These are phyloP conservation scores for Heliopora coerulea DNA, from an alignment of 92 coral and sea anemone genomes.

Conservation along the genomic window DNA sequence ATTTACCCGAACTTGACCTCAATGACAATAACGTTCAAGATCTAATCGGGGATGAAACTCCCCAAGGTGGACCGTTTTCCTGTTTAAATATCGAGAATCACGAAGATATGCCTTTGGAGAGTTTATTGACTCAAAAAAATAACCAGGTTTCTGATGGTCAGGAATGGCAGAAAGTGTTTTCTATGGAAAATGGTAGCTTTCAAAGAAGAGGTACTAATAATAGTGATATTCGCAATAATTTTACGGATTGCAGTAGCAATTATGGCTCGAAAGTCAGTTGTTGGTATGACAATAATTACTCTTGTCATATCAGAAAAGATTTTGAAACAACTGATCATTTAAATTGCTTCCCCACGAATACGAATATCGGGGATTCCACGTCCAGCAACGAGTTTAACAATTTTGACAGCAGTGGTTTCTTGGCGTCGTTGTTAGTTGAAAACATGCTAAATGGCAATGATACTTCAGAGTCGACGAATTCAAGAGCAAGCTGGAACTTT, in stretches of 20 bases:
- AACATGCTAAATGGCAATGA: not conserved
- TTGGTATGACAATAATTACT: no score
- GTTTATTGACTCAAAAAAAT: constrained; percentile 2
- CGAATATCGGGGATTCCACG: no score
- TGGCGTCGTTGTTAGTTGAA: not conserved
- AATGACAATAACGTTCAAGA: not conserved
- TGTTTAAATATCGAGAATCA: not conserved
- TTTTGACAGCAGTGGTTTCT: no score
- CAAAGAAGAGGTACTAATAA: not conserved
- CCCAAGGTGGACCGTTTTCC: not conserved
- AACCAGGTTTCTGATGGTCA: not conserved
- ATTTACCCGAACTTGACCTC: constrained; percentile 25
- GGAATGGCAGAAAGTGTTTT: constrained; percentile 4
- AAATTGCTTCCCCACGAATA: no score
- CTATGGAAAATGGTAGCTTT: not conserved
- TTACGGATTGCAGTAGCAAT: no score
- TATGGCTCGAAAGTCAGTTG: no score
- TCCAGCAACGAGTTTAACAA: no score
- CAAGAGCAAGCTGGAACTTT: no score
- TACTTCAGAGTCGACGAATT: no score
- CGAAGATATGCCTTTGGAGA: constrained; percentile 27
- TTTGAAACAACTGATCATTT: no score
- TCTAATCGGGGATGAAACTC: constrained; percentile 1
- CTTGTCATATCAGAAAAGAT: no score
- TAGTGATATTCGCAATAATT: no score